Conservation (phyloP, 2,113 vertebrate species). For the Vireo altiloquus region DNA sequence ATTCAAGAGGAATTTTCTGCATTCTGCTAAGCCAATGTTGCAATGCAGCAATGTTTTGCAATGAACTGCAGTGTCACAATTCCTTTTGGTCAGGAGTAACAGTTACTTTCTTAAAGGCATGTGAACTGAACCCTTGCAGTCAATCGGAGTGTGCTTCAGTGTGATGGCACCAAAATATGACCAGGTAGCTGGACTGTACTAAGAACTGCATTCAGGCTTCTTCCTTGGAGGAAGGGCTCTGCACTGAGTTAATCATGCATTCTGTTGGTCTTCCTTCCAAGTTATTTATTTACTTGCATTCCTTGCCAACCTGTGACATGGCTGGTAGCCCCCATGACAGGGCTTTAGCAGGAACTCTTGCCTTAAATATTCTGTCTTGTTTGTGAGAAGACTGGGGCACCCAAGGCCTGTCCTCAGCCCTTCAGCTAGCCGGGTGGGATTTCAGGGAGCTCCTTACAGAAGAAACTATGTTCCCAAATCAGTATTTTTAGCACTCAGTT, state of each 20-base stretch:
- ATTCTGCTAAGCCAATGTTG: background rate
- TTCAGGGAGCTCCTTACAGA: background rate
- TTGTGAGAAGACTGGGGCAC: background rate
- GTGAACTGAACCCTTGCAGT: background rate
- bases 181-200: background rate
- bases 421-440: background rate
- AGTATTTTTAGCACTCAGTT: background rate
- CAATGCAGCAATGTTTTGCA: background rate
- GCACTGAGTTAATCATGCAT: background rate
- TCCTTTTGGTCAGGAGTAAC: background rate
- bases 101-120: background rate
- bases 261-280: background rate
- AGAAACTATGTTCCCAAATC: background rate
- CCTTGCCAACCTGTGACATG: accelerated
- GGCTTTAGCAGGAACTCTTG: background rate
- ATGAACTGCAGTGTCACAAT: background rate
- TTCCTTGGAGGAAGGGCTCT: background rate
- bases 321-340: too few species aligned
- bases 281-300: background rate
- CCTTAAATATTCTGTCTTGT: background rate
- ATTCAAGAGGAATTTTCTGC: background rate
- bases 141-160: background rate
- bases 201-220: background rate
- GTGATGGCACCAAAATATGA: background rate
- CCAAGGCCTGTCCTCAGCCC: background rate